Evolutionary conservation across 1,140 invertebrate genomes (phyloP).

Genomic region (Drosophila biarmipes): DNA sequence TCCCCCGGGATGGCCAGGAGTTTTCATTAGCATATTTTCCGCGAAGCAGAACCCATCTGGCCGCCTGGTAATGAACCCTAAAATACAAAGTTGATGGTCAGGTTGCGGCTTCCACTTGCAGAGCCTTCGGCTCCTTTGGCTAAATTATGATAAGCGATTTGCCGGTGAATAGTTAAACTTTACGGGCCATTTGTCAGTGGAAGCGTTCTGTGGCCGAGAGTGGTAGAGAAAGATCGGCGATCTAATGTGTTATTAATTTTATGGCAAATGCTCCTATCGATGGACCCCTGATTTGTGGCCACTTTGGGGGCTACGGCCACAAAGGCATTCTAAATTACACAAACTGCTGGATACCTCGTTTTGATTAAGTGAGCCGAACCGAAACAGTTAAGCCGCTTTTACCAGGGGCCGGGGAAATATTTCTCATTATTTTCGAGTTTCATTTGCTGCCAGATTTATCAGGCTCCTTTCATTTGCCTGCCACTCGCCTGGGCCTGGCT

Average conservation of each 20-base stretch:
- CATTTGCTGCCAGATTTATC: conserved; percentile 77
- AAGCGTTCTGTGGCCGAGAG: neutral
- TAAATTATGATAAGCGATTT: conserved; percentile 72
- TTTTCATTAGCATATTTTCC: conserved; percentile 80
- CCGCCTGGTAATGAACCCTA: conserved; percentile 64
- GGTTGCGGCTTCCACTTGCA: neutral
- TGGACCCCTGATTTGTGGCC: conserved; percentile 42
- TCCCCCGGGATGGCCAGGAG: conserved; percentile 40
- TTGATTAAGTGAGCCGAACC: conserved; percentile 77
- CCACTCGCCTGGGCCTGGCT: conserved; percentile 15
- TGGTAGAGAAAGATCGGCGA: conserved; percentile 29
- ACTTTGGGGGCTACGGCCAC: conserved; percentile 27
- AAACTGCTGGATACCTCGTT: conserved; percentile 81
- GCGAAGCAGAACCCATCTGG: conserved; percentile 10
- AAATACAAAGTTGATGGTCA: conserved; percentile 74
- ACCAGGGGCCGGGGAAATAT: conserved; percentile 57
- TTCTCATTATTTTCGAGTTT: conserved; percentile 83
- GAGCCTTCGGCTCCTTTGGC: neutral
- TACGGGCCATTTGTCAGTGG: conserved; percentile 64
- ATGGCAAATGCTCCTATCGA: conserved; percentile 72
- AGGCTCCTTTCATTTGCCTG: conserved; percentile 52
- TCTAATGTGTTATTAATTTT: conserved; percentile 83
- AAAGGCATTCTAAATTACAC: conserved; percentile 79
- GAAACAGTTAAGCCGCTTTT: conserved; percentile 71
- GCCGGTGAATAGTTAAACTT: conserved; percentile 65